Evolutionary conservation across 1,140 invertebrate genomes (phyloP), one percentile per base, ranked within the genome.

Genomic region (Drosophila pseudoananassae): DNA sequence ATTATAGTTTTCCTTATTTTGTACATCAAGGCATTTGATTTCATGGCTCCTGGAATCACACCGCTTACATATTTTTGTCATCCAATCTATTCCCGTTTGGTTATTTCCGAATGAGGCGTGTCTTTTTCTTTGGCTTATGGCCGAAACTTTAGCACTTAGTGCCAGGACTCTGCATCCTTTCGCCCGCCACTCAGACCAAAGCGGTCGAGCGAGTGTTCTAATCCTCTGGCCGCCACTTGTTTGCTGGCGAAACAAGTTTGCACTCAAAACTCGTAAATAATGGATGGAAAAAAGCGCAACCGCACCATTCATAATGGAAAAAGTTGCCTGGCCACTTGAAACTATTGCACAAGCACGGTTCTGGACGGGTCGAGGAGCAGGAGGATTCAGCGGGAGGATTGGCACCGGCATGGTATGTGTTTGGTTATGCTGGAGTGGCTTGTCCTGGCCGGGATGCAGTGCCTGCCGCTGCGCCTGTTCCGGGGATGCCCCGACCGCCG

Each of bases 301-400:
- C 83, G 84, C 80, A 84, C 84, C 84, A 89, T 88, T 87, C 84
- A 88, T 88, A 88, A 88, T 88, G 83, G 83, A 88, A 88, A 88
- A 88, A 88, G 83, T 88, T 88, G 76, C 64, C 56, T 58, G 45
- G 70, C 81, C 83, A 88, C 83, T 87, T 75, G 71, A 87, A 81
- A 87, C 76, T 88, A 87, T 79, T 88, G 83, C 83, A 82, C 78
- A 83, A 78, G 75, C 78, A 61, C 61, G 58, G 60, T 57, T 56
- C 51, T 55, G 46, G 40, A 25, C 58, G 50, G 43, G 36, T 25
- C 27, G 58, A 36, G 20, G 47, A 66, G 65, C 63, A 12, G 10
- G 33, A 12, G 33, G 33, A 69, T 69, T 69, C 64, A 27, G 47
- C 25, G 6, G 17, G 25, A 6, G 63, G 40, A n/a, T 17, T 47